Evolutionary conservation across 1,140 invertebrate species (phyloP), one percentile per base, ranked within the genome.

Genomic region (Drosophila triauraria): DNA sequence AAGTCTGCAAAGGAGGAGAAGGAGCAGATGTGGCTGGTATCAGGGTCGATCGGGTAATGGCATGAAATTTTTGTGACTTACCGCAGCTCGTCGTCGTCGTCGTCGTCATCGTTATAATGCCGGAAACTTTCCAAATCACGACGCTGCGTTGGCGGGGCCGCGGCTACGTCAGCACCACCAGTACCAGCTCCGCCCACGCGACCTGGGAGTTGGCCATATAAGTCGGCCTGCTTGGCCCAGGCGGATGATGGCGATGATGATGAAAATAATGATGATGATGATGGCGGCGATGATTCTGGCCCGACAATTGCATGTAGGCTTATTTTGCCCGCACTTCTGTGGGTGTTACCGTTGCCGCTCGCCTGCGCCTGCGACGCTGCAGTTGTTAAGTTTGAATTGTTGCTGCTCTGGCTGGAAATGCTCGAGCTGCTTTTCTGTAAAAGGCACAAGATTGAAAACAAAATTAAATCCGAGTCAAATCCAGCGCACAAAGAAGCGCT

Each of bases 81-180:
- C 91, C 91, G 84, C 88, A 92, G 80, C 63, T 83, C 87, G 63
- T 79, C 91, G 57, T 80, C 64, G 72, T 59, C 47, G 68, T 58
- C 65, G 42, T 38, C 74, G 80, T 91, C 82, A 75, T 80, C 76
- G 72, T 82, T 78, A 81, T 90, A 80, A 91, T 91, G 91, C 91
- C 91, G 91, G 91, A 92, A 92, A 92, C 91, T 92, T 92, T 92
- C 91, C 91, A 92, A 92, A 92, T 92, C 91, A 82, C 84, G 91
- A 87, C 76, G 82, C 61, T 80, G 87, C 91, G 91, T 91, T 92
- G 91, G 88, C 82, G 91, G 79, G 13, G 48, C 59, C 46, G 23
- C 67, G 48, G 44, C 74, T 62, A 54, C 76, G 54, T 57, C 65
- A 78, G 58, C 83, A 50, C 42, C 80, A 40, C 30, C 68, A 56